Percentiles rank a stretch among this genome's conserved stretches.
These are phyloP conservation scores for Drosophila longiperda DNA, from an alignment of 2,888 invertebrate genomes.

Conservation along the genomic window DNA sequence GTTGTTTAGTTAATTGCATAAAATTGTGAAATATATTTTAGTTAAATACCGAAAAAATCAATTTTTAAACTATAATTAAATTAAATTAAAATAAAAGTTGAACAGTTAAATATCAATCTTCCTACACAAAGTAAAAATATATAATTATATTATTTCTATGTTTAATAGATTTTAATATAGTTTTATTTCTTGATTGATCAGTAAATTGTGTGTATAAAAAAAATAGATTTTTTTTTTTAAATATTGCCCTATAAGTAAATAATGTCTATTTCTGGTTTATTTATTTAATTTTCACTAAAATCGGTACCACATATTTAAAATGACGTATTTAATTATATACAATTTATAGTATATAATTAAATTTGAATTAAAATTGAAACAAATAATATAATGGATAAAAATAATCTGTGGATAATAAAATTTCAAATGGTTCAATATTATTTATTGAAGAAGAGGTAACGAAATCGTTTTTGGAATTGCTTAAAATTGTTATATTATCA, in stretches of 20 bases:
- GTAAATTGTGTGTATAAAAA: neutral
- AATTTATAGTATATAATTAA: neutral
- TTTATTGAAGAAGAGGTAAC: neutral
- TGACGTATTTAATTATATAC: neutral
- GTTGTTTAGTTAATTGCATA: neutral
- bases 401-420: neutral
- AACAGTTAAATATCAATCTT: neutral
- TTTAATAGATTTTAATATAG: neutral
- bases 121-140: neutral
- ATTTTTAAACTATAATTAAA: neutral
- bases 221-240: neutral
- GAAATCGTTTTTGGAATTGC: neutral
- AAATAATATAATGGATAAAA: neutral
- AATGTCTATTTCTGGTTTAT: neutral
- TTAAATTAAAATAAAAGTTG: neutral
- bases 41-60: neutral
- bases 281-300: neutral
- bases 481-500: neutral
- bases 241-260: neutral
- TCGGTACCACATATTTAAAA: neutral
- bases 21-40: neutral
- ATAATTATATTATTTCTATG: neutral
- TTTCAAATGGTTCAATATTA: neutral
- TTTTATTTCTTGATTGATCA: neutral
- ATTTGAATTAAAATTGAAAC: neutral